Evolutionary conservation across 1,140 invertebrate species (phyloP).

Genomic region (Trichoplusia ni): DNA sequence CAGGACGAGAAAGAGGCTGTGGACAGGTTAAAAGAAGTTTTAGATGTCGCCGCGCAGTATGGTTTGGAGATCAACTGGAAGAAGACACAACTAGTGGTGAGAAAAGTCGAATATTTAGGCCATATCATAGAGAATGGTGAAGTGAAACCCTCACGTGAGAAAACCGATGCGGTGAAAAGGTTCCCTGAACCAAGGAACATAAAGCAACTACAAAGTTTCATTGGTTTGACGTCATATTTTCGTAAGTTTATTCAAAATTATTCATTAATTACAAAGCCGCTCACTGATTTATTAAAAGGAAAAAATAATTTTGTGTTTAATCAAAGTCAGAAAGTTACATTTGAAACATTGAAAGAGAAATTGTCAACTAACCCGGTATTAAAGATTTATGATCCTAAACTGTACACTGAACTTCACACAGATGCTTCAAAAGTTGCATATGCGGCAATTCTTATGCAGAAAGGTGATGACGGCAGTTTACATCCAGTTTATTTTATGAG

Average conservation of each 20-base stretch:
- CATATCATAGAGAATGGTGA: conserved; percentile 41
- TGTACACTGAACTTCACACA: conserved; percentile 50
- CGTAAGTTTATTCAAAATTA: conserved; percentile 53
- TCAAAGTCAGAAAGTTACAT: conserved; percentile 14
- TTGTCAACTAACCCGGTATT: conserved; percentile 42
- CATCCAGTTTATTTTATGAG: conserved; percentile 46
- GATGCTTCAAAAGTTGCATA: conserved; percentile 49
- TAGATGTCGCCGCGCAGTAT: conserved; percentile 49
- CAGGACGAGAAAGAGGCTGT: neutral
- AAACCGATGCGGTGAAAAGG: conserved; percentile 48
- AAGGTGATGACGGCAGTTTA: conserved; percentile 7
- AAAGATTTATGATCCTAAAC: conserved; percentile 38
- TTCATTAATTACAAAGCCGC: conserved; percentile 51
- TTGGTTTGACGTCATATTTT: conserved; percentile 57
- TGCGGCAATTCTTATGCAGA: conserved; percentile 52
- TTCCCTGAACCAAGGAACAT: conserved; percentile 41
- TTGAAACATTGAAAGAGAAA: conserved; percentile 22
- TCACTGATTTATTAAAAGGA: conserved; percentile 51
- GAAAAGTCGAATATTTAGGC: conserved; percentile 59
- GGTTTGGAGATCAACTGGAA: conserved; percentile 63
- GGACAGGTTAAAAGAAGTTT: conserved; percentile 38
- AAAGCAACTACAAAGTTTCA: conserved; percentile 52
- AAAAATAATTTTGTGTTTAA: conserved; percentile 32
- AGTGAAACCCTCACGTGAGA: neutral
- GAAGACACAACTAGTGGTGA: conserved; percentile 58